A percentile compares a stretch with the other conserved stretches of the same genome.
Conservation (phyloP, 2,888 invertebrate genomes). For the Holacanthella duospinosa region DNA sequence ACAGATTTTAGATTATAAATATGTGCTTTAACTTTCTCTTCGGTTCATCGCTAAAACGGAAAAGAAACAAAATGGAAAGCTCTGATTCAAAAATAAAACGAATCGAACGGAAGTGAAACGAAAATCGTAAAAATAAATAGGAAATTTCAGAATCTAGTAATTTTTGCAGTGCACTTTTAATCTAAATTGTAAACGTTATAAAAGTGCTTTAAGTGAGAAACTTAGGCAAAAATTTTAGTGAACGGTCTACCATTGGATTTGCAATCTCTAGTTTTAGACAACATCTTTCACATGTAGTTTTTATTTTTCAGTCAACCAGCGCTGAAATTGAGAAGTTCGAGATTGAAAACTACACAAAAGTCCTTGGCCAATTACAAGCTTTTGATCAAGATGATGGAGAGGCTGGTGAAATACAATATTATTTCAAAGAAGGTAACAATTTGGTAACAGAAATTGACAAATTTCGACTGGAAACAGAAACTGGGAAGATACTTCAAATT, state of each 20-base stretch:
- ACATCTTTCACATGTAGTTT: no score
- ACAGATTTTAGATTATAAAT: no score
- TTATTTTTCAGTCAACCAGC: slow-evolving; percentile 17
- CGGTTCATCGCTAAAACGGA: no score
- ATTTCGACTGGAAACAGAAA: slow-evolving; percentile 30
- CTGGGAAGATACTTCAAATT: slow-evolving; percentile 30
- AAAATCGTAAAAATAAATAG: neutral
- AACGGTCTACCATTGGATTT: no score
- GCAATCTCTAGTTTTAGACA: no score
- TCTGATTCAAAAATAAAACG: no score
- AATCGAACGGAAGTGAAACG: neutral
- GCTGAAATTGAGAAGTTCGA: slow-evolving; percentile 20
- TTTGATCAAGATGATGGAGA: slow-evolving; percentile 35
- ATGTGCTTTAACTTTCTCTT: no score
- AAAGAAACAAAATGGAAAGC: no score
- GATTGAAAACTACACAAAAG: slow-evolving; percentile 21
- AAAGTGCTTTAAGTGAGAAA: no score
- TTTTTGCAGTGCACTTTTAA: neutral
- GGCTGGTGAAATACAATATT: slow-evolving; percentile 31
- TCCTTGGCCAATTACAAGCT: slow-evolving; percentile 29
- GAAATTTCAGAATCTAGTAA: neutral
- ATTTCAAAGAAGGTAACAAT: slow-evolving; percentile 32
- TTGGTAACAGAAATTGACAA: slow-evolving; percentile 31
- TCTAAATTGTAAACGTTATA: no score
- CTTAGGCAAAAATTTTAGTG: no score